Percentiles rank a stretch among this genome's conserved stretches.
These are phyloP conservation scores for Solenopsis invicta DNA, from an alignment of 1,140 invertebrate species.

Conservation along the genomic window DNA sequence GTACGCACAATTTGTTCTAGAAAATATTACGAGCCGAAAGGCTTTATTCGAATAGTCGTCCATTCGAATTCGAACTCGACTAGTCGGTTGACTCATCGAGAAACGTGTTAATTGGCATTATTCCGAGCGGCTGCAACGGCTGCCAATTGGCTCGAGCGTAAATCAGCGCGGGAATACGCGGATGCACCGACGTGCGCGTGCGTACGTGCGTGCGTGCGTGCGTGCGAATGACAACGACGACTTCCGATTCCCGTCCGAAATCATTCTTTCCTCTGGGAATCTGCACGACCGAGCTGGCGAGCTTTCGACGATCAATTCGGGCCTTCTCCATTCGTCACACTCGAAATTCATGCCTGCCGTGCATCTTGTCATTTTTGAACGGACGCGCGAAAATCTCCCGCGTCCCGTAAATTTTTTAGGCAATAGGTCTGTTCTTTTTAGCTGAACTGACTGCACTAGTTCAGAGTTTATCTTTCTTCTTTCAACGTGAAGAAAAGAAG, in stretches of 20 bases:
- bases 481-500: too few relatives aligned
- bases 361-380: neutral
- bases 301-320: neutral
- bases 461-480: too few relatives aligned
- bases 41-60: conserved; percentile 36
- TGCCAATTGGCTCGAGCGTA: conserved; percentile 83
- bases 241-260: neutral
- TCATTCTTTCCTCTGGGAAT: neutral
- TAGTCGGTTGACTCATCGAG: conserved; percentile 74
- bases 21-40: conserved; percentile 51
- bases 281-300: conserved; percentile 10
- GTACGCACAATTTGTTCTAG: conserved; percentile 12
- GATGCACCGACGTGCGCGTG: neutral
- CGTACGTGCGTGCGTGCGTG: neutral
- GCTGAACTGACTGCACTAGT: too few relatives aligned
- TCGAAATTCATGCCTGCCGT: too few relatives aligned
- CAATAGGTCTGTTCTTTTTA: too few relatives aligned
- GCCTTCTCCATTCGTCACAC: neutral
- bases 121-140: conserved; percentile 79
- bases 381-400: neutral
- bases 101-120: conserved; percentile 85
- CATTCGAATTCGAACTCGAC: conserved; percentile 24
- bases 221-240: neutral
- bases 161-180: conserved; percentile 72
- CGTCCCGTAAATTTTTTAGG: neutral